These are phyloP conservation scores for Ambastaia sidthimunki DNA, from an alignment of 2,797 vertebrate species.

Conservation along the genomic window DNA sequence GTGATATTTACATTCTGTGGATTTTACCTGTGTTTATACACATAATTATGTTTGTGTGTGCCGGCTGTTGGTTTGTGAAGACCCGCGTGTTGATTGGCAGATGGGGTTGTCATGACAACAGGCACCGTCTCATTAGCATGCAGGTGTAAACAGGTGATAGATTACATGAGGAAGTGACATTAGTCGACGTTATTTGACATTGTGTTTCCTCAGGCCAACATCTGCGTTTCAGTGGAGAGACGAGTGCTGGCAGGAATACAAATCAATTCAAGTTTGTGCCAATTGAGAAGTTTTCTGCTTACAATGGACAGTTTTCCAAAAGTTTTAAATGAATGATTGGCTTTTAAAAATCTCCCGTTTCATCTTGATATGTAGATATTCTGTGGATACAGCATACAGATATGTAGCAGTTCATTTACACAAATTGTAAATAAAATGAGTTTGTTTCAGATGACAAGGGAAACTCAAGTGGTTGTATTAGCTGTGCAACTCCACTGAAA, in stretches of 20 bases:
- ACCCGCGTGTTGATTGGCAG: slow-evolving; percentile 14
- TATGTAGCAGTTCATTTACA: too few relatives aligned
- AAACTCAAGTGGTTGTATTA: too few relatives aligned
- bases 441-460: too few relatives aligned
- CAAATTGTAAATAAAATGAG: too few relatives aligned
- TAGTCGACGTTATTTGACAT: slow-evolving; percentile 71
- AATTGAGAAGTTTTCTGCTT: background rate
- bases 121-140: slow-evolving; percentile 18
- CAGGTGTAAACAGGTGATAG: slow-evolving; percentile 52
- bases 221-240: slow-evolving; percentile 54
- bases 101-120: slow-evolving; percentile 29
- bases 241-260: slow-evolving; percentile 8
- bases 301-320: background rate
- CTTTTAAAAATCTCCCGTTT: too few relatives aligned
- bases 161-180: slow-evolving; percentile 66
- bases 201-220: slow-evolving; percentile 67
- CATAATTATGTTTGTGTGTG: slow-evolving; percentile 24
- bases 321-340: too few relatives aligned
- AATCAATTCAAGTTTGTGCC: slow-evolving; percentile 29
- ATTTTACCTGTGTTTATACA: slow-evolving; percentile 27
- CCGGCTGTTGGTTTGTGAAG: slow-evolving; percentile 5
- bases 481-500: too few relatives aligned
- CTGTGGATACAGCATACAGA: too few relatives aligned
- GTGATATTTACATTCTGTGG: background rate
- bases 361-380: too few relatives aligned